Base-by-base conservation (phyloP, 2,888 invertebrate genomes). In the Pseudococcus jackbeardsleyi region DNA sequence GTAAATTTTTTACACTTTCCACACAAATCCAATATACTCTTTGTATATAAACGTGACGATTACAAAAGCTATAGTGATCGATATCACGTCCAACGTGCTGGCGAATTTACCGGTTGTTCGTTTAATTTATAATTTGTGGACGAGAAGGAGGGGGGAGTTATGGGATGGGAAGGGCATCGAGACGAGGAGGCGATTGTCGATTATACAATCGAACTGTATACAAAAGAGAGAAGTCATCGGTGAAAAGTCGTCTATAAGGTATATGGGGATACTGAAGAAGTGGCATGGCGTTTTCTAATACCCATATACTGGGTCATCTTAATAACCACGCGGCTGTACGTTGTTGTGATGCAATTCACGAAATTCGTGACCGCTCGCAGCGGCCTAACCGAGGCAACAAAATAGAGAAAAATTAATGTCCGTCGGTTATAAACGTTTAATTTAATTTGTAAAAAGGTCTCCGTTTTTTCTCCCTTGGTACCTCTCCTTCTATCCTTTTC, bases 271-370 rank as follows among this genome's bases (percentile, higher is more conserved):
- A 72, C 68, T 33, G 26, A 64, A 64, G 64, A 64, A 64, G 64
- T 64, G 64, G 54, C 46, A 68, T 68, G 68, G 77, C 19, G 42
- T 79, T 79, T 79, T 79, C 79, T 79, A 79, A 79, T 79, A 42
- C n/a, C n/a, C n/a, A 79, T 79, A 79, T 86, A 86, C 86, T 86
- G 86, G 86, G 86, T 86, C 86, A 86, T 86, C 68, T 59, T 86
- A 86, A 86, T 86, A 86, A 86, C 64, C 42, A 79, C 79, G 42
- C 39, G n/a, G 79, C 59, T 59, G 26, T 33, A 19, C 59, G 59
- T 59, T 59, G 59, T 26, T 64, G 54, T 86, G 86, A 86, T 59
- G 86, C 86, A 86, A 86, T 86, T 86, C 86, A 86, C 86, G 86
- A 86, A 86, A 39, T 86, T 86, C 86, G 86, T 86, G 86, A 86